Conservation (phyloP, 2,888 invertebrate genomes). For the Pristionchus arcanus region DNA sequence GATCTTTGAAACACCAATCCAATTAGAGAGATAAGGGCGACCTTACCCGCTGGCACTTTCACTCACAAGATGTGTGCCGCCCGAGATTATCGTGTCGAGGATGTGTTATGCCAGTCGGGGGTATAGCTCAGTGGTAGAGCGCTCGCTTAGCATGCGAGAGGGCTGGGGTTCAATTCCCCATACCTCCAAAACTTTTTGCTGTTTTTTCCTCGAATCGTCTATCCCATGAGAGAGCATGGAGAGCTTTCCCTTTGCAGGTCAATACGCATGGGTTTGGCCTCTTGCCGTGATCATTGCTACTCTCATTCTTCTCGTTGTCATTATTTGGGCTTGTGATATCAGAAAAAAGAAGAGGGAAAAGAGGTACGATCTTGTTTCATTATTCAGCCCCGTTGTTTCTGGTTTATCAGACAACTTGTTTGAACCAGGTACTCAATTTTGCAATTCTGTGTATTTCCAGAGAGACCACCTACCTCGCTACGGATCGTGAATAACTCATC, state of each 20-base stretch:
- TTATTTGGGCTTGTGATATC: constrained; percentile 71
- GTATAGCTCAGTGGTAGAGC: constrained; percentile 42
- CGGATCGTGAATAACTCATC: neutral
- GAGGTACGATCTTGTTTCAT: constrained; percentile 49
- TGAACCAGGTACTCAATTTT: no score
- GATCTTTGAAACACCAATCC: neutral
- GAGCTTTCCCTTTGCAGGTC: constrained; percentile 60
- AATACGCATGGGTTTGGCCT: constrained; percentile 70
- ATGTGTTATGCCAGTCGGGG: neutral
- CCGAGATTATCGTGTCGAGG: neutral
- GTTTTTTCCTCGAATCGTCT: neutral
- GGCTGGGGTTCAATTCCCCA: constrained; percentile 39
- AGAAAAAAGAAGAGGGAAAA: constrained; percentile 65
- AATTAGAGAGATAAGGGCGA: neutral
- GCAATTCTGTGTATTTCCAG: no score
- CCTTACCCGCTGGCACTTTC: neutral
- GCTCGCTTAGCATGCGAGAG: constrained; percentile 39
- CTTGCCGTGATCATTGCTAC: constrained; percentile 67
- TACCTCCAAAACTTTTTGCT: neutral
- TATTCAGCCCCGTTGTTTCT: neutral
- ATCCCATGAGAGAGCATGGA: neutral
- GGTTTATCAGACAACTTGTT: neutral
- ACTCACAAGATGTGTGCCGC: neutral
- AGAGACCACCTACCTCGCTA: neutral
- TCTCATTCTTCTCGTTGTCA: constrained; percentile 63